These are phyloP conservation scores for Actinernus sp. DNA, from an alignment of 92 coral and sea anemone species.

Conservation along the genomic window DNA sequence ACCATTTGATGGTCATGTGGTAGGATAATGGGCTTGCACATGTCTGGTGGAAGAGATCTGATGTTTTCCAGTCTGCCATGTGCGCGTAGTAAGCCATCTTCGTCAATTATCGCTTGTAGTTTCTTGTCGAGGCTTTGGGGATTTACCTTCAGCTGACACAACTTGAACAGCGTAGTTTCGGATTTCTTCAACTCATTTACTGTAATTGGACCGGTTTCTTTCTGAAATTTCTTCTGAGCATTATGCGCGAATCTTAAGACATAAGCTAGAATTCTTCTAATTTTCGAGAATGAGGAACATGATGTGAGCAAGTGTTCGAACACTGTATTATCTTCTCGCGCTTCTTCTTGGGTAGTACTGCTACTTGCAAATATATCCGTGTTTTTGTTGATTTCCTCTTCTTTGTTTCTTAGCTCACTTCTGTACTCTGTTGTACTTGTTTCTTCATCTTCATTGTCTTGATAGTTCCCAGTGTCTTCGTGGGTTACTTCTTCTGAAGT, in stretches of 20 bases:
- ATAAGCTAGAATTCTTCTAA: constrained; percentile 1
- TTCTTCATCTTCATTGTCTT: background rate
- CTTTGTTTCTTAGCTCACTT: background rate
- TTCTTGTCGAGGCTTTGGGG: constrained; percentile 32
- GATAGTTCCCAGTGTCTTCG: background rate
- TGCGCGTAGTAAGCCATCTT: constrained; percentile 62
- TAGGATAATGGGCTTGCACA: constrained; percentile 51
- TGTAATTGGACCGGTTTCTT: constrained; percentile 34
- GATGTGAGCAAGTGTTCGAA: background rate
- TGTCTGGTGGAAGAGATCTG: constrained; percentile 45
- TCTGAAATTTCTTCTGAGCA: constrained; percentile 1
- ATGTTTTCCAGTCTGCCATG: constrained; percentile 76
- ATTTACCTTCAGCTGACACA: constrained; percentile 49
- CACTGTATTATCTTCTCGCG: background rate
- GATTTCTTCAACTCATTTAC: constrained; percentile 47
- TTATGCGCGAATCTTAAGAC: background rate
- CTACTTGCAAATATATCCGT: background rate
- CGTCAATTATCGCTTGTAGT: constrained; percentile 33
- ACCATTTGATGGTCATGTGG: constrained; percentile 47
- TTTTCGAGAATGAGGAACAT: constrained; percentile 2
- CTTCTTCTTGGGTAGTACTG: background rate
- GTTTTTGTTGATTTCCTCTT: background rate
- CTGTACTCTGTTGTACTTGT: background rate
- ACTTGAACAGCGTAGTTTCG: constrained; percentile 33
- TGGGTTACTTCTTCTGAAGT: constrained; percentile 27